Percentiles rank a stretch among this genome's conserved stretches.
Conservation (phyloP, 1,140 invertebrate genomes). For the Drosophila ercepeae region DNA sequence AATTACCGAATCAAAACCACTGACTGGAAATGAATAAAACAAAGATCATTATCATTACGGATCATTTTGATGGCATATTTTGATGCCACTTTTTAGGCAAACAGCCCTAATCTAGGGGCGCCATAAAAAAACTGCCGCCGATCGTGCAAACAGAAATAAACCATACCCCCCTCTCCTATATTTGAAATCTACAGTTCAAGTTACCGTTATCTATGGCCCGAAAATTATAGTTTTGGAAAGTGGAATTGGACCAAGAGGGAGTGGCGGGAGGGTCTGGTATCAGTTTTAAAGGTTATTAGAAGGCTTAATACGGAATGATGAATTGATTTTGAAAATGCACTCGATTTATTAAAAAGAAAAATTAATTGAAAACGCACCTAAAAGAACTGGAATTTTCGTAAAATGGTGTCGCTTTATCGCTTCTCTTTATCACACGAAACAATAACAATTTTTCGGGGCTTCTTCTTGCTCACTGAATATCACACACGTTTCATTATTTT, state of each 20-base stretch:
- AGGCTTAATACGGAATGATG: conserved; percentile 41
- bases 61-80: too few species aligned
- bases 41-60: too few species aligned
- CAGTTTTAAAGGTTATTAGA: conserved; percentile 58
- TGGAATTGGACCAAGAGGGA: conserved; percentile 5
- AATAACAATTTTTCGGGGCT: conserved; percentile 22
- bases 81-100: too few species aligned
- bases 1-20: neutral
- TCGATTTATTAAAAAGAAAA: neutral
- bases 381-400: conserved; percentile 37
- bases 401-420: conserved; percentile 19
- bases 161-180: too few species aligned
- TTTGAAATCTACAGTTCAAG: neutral
- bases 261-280: conserved; percentile 5
- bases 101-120: conserved; percentile 2
- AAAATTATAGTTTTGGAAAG: neutral
- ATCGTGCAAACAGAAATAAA: conserved; percentile 17
- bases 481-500: conserved; percentile 79
- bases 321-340: conserved; percentile 42
- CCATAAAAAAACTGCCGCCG: conserved; percentile 12
- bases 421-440: conserved; percentile 49
- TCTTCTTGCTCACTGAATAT: conserved; percentile 69
- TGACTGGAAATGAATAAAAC: too few species aligned
- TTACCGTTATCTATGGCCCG: conserved; percentile 16
- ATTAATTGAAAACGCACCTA: conserved; percentile 27